Percentiles rank a stretch among this genome's conserved stretches.
Conservation (phyloP, 1,140 invertebrate species). For the Phenacoccus solenopsis region DNA sequence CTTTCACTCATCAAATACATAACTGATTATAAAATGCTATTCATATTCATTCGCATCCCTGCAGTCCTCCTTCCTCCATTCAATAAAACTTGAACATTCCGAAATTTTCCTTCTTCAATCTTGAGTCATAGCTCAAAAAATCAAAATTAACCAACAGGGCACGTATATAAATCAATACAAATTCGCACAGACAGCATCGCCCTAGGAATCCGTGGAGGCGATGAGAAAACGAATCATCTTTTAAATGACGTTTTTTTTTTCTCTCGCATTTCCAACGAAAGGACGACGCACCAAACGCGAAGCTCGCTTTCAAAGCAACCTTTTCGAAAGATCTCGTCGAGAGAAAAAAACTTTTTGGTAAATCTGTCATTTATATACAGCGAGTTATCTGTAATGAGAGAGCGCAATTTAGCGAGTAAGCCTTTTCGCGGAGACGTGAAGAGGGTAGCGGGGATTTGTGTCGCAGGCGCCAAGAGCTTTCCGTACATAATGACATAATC, state of each 20-base stretch:
- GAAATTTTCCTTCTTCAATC: too few relatives aligned
- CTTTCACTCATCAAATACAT: too few relatives aligned
- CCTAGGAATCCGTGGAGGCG: too few relatives aligned
- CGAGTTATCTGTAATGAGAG: slow-evolving; percentile 1
- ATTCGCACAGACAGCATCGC: too few relatives aligned
- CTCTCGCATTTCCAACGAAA: background rate
- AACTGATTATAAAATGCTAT: too few relatives aligned
- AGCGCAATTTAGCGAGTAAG: background rate
- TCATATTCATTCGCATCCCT: too few relatives aligned
- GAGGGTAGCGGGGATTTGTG: background rate
- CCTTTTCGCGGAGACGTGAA: background rate
- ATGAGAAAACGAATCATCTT: background rate
- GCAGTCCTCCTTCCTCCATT: too few relatives aligned
- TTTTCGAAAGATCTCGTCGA: too few relatives aligned
- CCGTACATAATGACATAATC: background rate
- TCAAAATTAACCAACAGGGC: too few relatives aligned
- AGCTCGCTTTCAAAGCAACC: background rate
- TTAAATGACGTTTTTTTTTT: slow-evolving; percentile 3
- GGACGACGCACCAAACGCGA: background rate
- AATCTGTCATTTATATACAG: slow-evolving; percentile 3
- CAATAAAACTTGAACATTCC: too few relatives aligned
- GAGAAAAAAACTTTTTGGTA: background rate
- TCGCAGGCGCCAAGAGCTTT: background rate
- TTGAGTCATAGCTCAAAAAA: too few relatives aligned
- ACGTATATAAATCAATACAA: too few relatives aligned